A percentile compares a stretch with the other conserved stretches of the same genome.
Conservation (phyloP, 2,888 invertebrate genomes). For the Morpho achilles region DNA sequence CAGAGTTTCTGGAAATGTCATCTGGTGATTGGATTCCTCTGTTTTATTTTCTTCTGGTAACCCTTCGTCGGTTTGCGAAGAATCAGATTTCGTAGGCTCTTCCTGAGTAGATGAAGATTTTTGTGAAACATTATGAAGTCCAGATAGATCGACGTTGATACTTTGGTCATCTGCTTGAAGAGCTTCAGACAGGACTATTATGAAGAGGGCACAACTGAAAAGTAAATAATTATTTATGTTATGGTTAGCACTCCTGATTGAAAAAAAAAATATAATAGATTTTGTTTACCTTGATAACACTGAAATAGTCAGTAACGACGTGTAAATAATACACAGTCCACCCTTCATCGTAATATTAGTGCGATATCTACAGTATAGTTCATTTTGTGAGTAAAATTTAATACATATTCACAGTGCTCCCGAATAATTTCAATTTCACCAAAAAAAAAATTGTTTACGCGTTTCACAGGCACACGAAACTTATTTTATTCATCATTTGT, state of each 20-base stretch:
- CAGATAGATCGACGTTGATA: conserved; percentile 57
- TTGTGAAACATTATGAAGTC: conserved; percentile 65
- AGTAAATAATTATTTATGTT: conserved; percentile 9
- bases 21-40: conserved; percentile 45
- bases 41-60: conserved; percentile 24
- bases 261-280: conserved; percentile 6
- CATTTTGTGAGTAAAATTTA: conserved; percentile 71
- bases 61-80: conserved; percentile 28
- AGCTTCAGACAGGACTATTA: conserved; percentile 79
- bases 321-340: conserved; percentile 78
- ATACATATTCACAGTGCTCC: conserved; percentile 55
- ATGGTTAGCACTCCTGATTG: neutral
- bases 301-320: conserved; percentile 80
- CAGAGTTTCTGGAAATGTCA: conserved; percentile 71
- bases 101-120: conserved; percentile 41
- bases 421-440: conserved; percentile 35
- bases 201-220: conserved; percentile 78
- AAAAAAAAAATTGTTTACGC: conserved; percentile 36
- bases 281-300: conserved; percentile 76
- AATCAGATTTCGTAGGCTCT: conserved; percentile 7
- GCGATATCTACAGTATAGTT: conserved; percentile 69
- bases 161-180: conserved; percentile 54
- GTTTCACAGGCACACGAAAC: conserved; percentile 27
- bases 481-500: conserved; percentile 21
- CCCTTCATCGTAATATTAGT: conserved; percentile 80